Base-by-base conservation (phyloP, 2,888 invertebrate species). In the Eumerus sabulonum region DNA sequence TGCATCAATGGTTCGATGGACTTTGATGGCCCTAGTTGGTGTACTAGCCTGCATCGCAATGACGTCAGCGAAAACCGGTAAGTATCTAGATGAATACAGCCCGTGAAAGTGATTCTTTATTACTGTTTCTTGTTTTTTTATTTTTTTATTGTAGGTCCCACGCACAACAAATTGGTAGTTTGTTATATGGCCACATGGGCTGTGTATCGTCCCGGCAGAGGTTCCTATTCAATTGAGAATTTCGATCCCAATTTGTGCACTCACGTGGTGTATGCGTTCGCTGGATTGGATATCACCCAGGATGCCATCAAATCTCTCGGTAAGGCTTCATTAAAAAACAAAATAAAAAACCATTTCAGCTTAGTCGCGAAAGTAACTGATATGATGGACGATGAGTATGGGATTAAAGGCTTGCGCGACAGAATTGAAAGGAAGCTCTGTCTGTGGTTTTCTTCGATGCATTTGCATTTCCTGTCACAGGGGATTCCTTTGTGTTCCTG, bases 111-210 rank as follows among this genome's bases (percentile, higher is more conserved):
- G 7, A 27, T 4, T 27, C 11, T 47, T 66, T 60, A 45, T 45
- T n/a, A n/a, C n/a, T n/a, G n/a, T n/a, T n/a, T n/a, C n/a, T n/a
- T n/a, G n/a, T n/a, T n/a, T n/a, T 60, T 60, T 53, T 63, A 56
- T 36, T 40, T 3, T 40, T 40, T 16, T 17, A 36, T 76, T 73
- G 9, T 82, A 93, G 93, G 93, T 82, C 93, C 93, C 14, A 86
- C 90, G 84, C 94, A 95, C 85, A 92, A 92, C 56, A 95, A 94
- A 88, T 91, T 92, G 16, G 94, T 96, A 4, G 94, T 94, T 0
- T 96, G 96, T 88, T 96, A 96, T 86, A 91, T 94, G 51, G 93
- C 94, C 3, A 92, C 93, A 9, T 96, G 96, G 96, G 93, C 96
- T 0, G 92, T 91, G 0, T 96, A 95, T 89, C 90, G 96, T 14